A percentile compares a stretch with the other conserved stretches of the same genome.
Conservation (phyloP, 2,113 vertebrate species). For the Ceuthmochares aereus region DNA sequence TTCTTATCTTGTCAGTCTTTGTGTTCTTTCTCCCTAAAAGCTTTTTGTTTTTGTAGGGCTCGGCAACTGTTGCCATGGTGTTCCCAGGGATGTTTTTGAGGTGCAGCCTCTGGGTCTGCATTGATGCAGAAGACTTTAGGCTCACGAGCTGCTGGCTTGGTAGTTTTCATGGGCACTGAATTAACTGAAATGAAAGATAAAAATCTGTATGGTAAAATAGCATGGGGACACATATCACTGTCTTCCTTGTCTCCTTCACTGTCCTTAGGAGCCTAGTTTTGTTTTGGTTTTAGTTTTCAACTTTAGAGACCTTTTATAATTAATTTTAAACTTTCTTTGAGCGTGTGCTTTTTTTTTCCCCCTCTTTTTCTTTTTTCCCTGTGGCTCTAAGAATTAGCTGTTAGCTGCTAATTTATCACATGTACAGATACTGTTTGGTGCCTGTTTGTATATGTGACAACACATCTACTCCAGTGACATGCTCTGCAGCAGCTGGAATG, state of each 20-base stretch:
- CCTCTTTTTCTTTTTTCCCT: accelerated
- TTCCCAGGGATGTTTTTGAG: conserved; percentile 10
- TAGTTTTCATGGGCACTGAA: background rate
- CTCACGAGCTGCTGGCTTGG: background rate
- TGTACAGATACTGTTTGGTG: background rate
- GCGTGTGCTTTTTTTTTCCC: accelerated
- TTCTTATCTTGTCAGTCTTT: background rate
- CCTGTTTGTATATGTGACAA: background rate
- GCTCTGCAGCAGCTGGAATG: conserved; percentile 54
- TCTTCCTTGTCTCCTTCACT: background rate
- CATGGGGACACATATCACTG: background rate
- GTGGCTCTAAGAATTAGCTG: background rate
- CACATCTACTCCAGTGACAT: background rate
- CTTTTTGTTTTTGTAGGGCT: conserved; percentile 3
- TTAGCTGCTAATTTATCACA: background rate
- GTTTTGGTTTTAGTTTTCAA: background rate
- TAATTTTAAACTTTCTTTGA: background rate
- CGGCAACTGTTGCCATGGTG: conserved; percentile 44
- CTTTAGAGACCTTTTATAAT: background rate
- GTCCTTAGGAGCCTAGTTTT: background rate
- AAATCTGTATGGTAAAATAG: background rate
- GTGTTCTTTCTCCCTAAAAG: background rate
- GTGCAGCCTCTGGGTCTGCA: background rate
- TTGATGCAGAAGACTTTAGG: background rate
- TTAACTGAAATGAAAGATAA: background rate